Conservation (phyloP, 2,113 vertebrate species). For the Pitta sordida region DNA sequence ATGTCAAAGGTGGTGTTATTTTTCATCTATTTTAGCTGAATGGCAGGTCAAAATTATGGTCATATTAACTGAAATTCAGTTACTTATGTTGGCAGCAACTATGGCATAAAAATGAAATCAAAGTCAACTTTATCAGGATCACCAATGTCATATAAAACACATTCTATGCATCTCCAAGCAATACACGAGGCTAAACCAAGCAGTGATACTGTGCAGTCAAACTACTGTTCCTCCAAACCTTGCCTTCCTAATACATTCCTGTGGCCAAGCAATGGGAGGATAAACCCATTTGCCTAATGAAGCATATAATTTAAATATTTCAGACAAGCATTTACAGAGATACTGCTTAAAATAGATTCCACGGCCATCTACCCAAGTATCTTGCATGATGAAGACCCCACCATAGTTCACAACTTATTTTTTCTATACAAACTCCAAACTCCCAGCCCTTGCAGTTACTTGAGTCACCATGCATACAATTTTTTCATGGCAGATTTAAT, state of each 20-base stretch:
- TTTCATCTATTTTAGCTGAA: not conserved
- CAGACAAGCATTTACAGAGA: not conserved
- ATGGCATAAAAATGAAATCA: not conserved
- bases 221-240: conserved; percentile 10
- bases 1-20: not conserved
- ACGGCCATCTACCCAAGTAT: not conserved
- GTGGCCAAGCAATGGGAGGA: conserved; percentile 15
- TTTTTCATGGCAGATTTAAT: not conserved
- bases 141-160: not conserved
- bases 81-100: not conserved
- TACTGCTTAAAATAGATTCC: conserved; percentile 10
- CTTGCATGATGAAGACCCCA: not conserved
- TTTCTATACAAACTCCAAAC: not conserved
- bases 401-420: not conserved
- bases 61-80: not conserved
- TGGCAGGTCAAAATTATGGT: not conserved
- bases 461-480: not conserved
- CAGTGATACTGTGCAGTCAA: not conserved
- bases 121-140: not conserved
- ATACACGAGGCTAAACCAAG: not conserved
- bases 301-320: conserved; percentile 27
- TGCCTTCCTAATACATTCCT: conserved; percentile 9
- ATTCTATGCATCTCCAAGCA: not conserved
- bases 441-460: not conserved
- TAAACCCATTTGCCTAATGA: conserved; percentile 33